A percentile compares a stretch with the other conserved stretches of the same genome.
Conservation (phyloP, 2,797 vertebrate genomes). For the Apodemus agrarius region DNA sequence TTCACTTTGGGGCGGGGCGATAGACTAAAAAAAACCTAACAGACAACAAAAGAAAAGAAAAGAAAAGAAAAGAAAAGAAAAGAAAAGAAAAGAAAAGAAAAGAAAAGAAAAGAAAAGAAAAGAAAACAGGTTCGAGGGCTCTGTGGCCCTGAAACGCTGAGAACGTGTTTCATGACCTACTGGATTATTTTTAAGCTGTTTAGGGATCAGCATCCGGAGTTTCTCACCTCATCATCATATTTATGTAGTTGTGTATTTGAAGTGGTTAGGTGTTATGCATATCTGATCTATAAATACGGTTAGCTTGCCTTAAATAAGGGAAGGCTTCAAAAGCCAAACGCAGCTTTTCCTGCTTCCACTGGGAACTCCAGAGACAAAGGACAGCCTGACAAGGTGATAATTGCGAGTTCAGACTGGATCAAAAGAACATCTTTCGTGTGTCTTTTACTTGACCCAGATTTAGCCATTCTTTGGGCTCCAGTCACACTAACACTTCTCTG, state of each 20-base stretch:
- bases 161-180: neutral
- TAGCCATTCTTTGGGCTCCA: neutral
- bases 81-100: neutral
- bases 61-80: no score
- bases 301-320: slow-evolving; percentile 49
- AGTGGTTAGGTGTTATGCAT: slow-evolving; percentile 32
- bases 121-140: neutral
- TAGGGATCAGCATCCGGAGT: neutral
- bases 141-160: neutral
- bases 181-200: neutral
- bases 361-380: slow-evolving; percentile 35
- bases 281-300: slow-evolving; percentile 17
- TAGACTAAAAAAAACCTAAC: neutral
- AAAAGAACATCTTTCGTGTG: slow-evolving; percentile 30
- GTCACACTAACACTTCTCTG: neutral
- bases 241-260: slow-evolving; percentile 36
- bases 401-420: slow-evolving; percentile 47
- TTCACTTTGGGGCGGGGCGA: neutral
- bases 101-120: neutral
- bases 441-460: slow-evolving; percentile 29
- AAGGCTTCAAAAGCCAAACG: slow-evolving; percentile 58
- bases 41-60: neutral
- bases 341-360: slow-evolving; percentile 25
- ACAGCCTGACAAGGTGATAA: slow-evolving; percentile 34
- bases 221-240: slow-evolving; percentile 27